Base-by-base conservation (phyloP, 1,140 invertebrate genomes). In the Battus philenor region DNA sequence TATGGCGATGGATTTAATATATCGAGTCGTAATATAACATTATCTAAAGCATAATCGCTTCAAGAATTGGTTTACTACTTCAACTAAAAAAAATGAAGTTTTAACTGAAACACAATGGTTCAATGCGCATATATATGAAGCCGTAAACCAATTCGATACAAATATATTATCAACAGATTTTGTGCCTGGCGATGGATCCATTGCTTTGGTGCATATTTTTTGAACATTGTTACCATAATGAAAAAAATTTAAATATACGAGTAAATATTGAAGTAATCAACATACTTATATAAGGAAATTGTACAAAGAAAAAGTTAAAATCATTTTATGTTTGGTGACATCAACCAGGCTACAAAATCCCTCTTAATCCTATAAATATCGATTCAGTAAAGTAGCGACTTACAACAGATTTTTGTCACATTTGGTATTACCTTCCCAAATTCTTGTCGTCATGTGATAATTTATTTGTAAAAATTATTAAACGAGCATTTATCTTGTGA, bases 301-400 rank as follows among this genome's bases (percentile, higher is more conserved):
- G n/a, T n/a, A n/a, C n/a, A n/a, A n/a, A n/a, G n/a, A n/a, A n/a
- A n/a, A n/a, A n/a, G n/a, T n/a, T n/a, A n/a, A n/a, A n/a, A n/a
- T n/a, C n/a, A n/a, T n/a, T n/a, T n/a, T n/a, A n/a, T n/a, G n/a
- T n/a, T n/a, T n/a, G n/a, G n/a, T n/a, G n/a, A n/a, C n/a, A n/a
- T n/a, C n/a, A 57, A 72, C 72, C 72, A 76, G 74, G 70, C 77
- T 59, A 68, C 67, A 68, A 73, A 76, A 70, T 68, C 65, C 64
- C 64, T 68, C 57, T 60, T 61, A 76, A 71, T 58, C 61, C 63
- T 68, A 72, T 49, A 50, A 56, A 50, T 47, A 49, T 62, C 17
- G 43, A 33, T 53, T 49, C 58, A 68, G 59, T 50, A 55, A 62
- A 59, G 36, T 41, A 41, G 38, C 26, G 49, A 50, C 45, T 32